These are phyloP conservation scores for Drosophila cracens DNA, from an alignment of 2,888 invertebrate genomes.

Conservation along the genomic window DNA sequence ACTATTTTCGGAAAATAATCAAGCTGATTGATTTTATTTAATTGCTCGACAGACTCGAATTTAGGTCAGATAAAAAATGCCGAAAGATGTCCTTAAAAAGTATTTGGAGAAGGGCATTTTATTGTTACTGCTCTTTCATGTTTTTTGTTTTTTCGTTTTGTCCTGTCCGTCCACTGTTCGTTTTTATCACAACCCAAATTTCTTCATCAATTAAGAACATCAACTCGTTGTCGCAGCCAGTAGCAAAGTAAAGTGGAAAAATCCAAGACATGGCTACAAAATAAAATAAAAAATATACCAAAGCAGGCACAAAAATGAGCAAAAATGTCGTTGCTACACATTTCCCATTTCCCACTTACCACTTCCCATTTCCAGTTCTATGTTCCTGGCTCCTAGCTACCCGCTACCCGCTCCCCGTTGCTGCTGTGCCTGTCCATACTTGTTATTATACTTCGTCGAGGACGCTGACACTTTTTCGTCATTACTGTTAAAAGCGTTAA, in stretches of 20 bases:
- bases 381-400: not conserved
- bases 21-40: not conserved
- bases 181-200: conserved; percentile 75
- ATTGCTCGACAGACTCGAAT: not conserved
- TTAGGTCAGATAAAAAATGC: not conserved
- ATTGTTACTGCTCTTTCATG: not conserved
- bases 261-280: conserved; percentile 43
- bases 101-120: conserved; percentile 5
- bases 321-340: conserved; percentile 49
- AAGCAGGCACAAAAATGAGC: conserved; percentile 38
- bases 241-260: conserved; percentile 50
- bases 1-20: not conserved
- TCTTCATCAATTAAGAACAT: conserved; percentile 80
- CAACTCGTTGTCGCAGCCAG: conserved; percentile 68
- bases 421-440: conserved; percentile 74
- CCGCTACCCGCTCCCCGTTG: not conserved
- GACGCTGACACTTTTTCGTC: conserved; percentile 83
- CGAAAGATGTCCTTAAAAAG: not conserved
- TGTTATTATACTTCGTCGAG: conserved; percentile 81
- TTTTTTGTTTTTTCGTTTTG: not conserved
- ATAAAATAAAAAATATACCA: conserved; percentile 19
- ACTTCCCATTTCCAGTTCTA: not conserved
- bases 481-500: conserved; percentile 81
- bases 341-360: not conserved
- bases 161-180: not conserved